Evolutionary conservation across 2,888 invertebrate species (phyloP).

Genomic region (Cetonia aurata): DNA sequence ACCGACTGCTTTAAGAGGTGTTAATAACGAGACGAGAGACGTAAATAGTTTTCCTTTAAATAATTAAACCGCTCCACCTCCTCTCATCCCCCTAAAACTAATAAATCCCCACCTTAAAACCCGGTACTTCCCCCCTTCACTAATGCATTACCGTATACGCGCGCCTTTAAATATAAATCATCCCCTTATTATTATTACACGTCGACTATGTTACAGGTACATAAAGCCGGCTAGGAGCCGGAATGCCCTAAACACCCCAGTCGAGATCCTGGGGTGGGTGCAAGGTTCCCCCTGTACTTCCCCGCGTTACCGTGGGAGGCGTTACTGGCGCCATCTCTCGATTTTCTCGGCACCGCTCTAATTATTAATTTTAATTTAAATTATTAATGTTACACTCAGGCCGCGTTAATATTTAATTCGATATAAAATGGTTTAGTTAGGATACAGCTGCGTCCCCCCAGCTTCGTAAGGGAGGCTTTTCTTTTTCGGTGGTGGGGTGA

Average conservation of each 20-base stretch:
- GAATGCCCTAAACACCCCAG: not conserved
- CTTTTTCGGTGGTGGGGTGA: too few species aligned
- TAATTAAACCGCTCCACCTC: constrained; percentile 26
- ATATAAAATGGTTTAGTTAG: constrained; percentile 25
- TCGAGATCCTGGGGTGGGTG: constrained; percentile 9
- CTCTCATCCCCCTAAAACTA: not conserved
- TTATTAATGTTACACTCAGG: constrained; percentile 42
- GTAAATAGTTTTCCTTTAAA: constrained; percentile 38
- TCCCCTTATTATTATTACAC: constrained; percentile 38
- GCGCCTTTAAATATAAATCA: constrained; percentile 37
- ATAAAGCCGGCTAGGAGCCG: not conserved
- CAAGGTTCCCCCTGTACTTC: not conserved
- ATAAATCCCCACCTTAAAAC: not conserved
- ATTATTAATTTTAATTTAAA: constrained; percentile 44
- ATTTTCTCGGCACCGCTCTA: constrained; percentile 25
- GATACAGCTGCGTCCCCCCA: not conserved
- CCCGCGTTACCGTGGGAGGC: not conserved
- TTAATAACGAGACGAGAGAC: constrained; percentile 27
- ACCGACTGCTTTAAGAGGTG: constrained; percentile 5
- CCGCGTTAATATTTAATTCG: constrained; percentile 40
- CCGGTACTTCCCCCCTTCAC: not conserved
- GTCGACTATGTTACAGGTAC: constrained; percentile 26
- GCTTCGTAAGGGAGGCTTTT: not conserved
- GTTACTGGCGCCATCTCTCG: constrained; percentile 3
- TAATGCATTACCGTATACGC: constrained; percentile 28